Base-by-base conservation (phyloP, 2,888 invertebrate genomes). In the Chesias legatella region DNA sequence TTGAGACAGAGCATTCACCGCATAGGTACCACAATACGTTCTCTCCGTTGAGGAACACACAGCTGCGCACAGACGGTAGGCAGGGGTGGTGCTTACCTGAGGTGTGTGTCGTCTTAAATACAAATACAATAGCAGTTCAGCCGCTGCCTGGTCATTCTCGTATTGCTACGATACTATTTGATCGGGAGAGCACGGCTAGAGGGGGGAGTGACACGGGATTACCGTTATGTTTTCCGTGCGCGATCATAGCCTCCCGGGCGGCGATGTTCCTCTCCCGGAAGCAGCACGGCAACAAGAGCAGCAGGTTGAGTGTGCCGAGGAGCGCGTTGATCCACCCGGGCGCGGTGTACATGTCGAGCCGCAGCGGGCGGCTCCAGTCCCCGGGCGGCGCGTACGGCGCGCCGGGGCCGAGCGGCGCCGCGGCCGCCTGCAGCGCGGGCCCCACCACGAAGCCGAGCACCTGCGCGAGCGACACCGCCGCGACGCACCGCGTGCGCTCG, bases 361-460 rank as follows among this genome's bases (percentile, higher is more conserved):
- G 90, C 28, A 94, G 68, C 6, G 90, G 79, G 7, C 90, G 72
- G n/a, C 90, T 70, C 47, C 75, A 68, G 35, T 85, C 76, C 0
- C 94, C 94, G 9, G 63, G 63, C 7, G 72, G 61, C 6, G 67
- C 46, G 61, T 80, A 80, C 13, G 77, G 63, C 7, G 47, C 58
- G 7, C 91, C 82, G 31, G 91, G 89, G 1, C 95, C 95, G 22
- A 96, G 79, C 2, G 94, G 94, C 7, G 95, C 94, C 0, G 94
- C 94, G 1, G 91, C 91, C 1, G 95, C 93, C 83, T 96, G 96
- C 42, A 96, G 79, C 26, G 92, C 94, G 4, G 96, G 96, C 0
- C 96, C 96, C 52, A 96, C 91, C 40, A 95, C 93, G 77, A 96
- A 96, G 30, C 96, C 96, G 46, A 96, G 81, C 23, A 95, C 94